Conservation (phyloP, 2,113 vertebrate species). For the Bombycilla garrulus region DNA sequence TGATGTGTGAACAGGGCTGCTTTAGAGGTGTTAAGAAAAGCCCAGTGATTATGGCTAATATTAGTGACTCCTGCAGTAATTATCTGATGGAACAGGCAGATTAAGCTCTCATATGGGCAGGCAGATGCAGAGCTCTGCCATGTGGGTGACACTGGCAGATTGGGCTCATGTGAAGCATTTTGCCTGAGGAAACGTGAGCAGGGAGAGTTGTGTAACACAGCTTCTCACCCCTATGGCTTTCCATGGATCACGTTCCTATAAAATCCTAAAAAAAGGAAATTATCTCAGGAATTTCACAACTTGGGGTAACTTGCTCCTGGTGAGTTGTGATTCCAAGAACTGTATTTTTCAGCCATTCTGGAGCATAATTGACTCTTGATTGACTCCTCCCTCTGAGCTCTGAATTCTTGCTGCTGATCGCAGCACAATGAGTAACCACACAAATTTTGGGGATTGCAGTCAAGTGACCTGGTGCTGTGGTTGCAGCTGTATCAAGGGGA, state of each 20-base stretch:
- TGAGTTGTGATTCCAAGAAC: not conserved
- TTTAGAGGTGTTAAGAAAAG: not conserved
- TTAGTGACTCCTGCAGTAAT: conserved; percentile 19
- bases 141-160: conserved; percentile 30
- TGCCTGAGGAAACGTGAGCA: not conserved
- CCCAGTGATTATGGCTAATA: not conserved
- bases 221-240: not conserved
- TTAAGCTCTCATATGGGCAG: conserved; percentile 20
- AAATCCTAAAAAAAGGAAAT: not conserved
- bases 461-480: not conserved
- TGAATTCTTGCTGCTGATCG: not conserved
- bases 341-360: not conserved
- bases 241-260: accelerated
- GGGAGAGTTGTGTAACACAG: not conserved
- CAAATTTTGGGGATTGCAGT: not conserved
- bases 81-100: conserved; percentile 37
- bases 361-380: not conserved
- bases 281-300: not conserved
- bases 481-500: not conserved
- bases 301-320: not conserved
- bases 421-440: not conserved
- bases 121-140: conserved; percentile 20
- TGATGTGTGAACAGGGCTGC: not conserved
- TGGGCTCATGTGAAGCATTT: not conserved
- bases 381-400: not conserved